A percentile compares a stretch with the other conserved stretches of the same genome.
These are phyloP conservation scores for Ochropacha duplaris DNA, from an alignment of 2,888 invertebrate genomes.

Conservation along the genomic window DNA sequence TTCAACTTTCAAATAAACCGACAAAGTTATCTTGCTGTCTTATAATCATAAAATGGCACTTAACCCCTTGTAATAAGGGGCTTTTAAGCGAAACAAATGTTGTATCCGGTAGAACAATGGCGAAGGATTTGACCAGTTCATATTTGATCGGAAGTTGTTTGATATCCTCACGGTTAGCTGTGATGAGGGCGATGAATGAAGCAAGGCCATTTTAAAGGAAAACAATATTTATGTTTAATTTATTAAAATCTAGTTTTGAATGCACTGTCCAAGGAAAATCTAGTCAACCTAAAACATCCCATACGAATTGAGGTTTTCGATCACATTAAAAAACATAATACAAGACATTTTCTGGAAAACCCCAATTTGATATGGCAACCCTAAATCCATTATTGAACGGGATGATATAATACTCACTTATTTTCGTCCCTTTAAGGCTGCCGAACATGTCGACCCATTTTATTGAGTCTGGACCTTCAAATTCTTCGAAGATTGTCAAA, in stretches of 20 bases:
- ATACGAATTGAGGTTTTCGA: too few relatives aligned
- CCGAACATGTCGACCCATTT: not conserved
- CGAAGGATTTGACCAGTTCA: slow-evolving; percentile 36
- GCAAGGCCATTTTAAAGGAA: not conserved
- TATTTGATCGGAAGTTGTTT: slow-evolving; percentile 9
- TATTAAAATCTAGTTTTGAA: too few relatives aligned
- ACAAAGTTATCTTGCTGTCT: not conserved
- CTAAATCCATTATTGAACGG: not conserved
- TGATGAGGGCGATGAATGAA: slow-evolving; percentile 17
- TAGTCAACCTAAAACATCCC: too few relatives aligned
- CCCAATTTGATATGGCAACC: not conserved
- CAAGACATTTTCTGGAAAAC: too few relatives aligned
- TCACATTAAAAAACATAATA: too few relatives aligned
- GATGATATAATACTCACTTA: not conserved
- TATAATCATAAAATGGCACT: slow-evolving; percentile 5
- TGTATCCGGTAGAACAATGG: slow-evolving; percentile 40
- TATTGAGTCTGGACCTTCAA: slow-evolving; percentile 2
- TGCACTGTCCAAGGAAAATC: too few relatives aligned
- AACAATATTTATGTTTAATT: too few relatives aligned
- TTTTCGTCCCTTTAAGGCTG: not conserved
- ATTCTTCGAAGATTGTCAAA: slow-evolving; percentile 25
- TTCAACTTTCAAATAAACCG: not conserved
- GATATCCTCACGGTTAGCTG: slow-evolving; percentile 11
- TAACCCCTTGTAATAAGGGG: slow-evolving; percentile 13
- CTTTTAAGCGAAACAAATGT: slow-evolving; percentile 13